Percentiles rank a stretch among this genome's conserved stretches.
Evolutionary conservation across 1,140 invertebrate genomes (phyloP).

Genomic region (Hesperophylax magnus): DNA sequence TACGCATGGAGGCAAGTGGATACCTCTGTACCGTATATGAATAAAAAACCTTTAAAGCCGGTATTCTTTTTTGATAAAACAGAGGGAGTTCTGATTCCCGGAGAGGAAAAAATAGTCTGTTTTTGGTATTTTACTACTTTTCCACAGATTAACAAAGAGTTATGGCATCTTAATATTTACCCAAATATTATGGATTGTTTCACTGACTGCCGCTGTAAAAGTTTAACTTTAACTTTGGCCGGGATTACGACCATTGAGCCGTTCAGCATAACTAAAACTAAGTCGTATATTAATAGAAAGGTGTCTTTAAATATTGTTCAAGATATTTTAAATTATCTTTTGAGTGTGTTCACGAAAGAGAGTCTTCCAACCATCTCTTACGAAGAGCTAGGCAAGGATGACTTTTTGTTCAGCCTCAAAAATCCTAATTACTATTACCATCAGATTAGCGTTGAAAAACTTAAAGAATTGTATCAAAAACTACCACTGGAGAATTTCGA

Average conservation of each 20-base stretch:
- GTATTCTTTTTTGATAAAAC: slow-evolving; percentile 62
- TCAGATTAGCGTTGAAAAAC: slow-evolving; percentile 53
- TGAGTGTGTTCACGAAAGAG: not conserved
- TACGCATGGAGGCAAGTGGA: slow-evolving; percentile 57
- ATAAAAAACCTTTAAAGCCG: not conserved
- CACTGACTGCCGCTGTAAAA: not conserved
- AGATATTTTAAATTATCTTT: slow-evolving; percentile 24
- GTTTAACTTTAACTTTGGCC: slow-evolving; percentile 5
- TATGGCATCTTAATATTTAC: slow-evolving; percentile 59
- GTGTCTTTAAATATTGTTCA: slow-evolving; percentile 48
- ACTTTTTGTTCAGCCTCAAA: slow-evolving; percentile 55
- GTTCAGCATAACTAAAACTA: not conserved
- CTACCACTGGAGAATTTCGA: slow-evolving; percentile 4
- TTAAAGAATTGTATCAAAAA: slow-evolving; percentile 57
- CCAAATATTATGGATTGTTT: slow-evolving; percentile 52
- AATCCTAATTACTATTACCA: slow-evolving; percentile 60
- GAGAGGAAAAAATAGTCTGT: slow-evolving; percentile 52
- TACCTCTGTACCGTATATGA: not conserved
- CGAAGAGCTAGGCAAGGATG: slow-evolving; percentile 52
- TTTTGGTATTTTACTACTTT: slow-evolving; percentile 56
- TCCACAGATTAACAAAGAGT: slow-evolving; percentile 49
- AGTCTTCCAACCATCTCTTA: slow-evolving; percentile 47
- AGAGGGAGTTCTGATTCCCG: slow-evolving; percentile 57
- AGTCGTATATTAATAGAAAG: slow-evolving; percentile 54
- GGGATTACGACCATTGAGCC: slow-evolving; percentile 6